These are phyloP conservation scores for Thereva unica DNA, from an alignment of 2,888 invertebrate species.

Conservation along the genomic window DNA sequence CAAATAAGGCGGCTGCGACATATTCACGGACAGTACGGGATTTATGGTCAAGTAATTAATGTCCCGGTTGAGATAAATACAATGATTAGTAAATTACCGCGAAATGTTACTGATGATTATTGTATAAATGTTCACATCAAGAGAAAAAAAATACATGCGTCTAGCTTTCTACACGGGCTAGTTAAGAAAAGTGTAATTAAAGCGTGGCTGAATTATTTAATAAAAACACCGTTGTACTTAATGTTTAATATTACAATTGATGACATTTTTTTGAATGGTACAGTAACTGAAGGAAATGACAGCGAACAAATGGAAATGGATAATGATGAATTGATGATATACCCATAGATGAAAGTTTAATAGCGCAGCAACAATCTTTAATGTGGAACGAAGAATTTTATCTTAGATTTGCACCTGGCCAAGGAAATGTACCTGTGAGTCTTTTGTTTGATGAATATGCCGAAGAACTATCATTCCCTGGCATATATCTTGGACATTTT, in stretches of 20 bases:
- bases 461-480: slow-evolving; percentile 54
- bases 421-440: slow-evolving; percentile 35
- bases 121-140: slow-evolving; percentile 38
- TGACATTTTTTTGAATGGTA: slow-evolving; percentile 9
- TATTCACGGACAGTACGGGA: slow-evolving; percentile 47
- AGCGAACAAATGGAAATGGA: not conserved
- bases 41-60: slow-evolving; percentile 54
- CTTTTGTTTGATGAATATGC: slow-evolving; percentile 49
- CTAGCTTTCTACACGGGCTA: slow-evolving; percentile 33
- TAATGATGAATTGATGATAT: slow-evolving; percentile 28
- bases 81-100: slow-evolving; percentile 51
- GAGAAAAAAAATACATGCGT: slow-evolving; percentile 38
- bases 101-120: slow-evolving; percentile 35
- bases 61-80: slow-evolving; percentile 51
- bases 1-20: slow-evolving; percentile 40
- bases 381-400: slow-evolving; percentile 45
- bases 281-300: not conserved
- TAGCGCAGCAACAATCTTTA: slow-evolving; percentile 43
- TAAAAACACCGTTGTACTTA: slow-evolving; percentile 28
- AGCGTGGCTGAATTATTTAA: slow-evolving; percentile 35
- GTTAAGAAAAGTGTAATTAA: slow-evolving; percentile 34
- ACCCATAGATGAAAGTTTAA: slow-evolving; percentile 44
- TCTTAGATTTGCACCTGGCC: slow-evolving; percentile 23
- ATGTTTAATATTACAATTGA: slow-evolving; percentile 27
- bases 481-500: slow-evolving; percentile 43